Evolutionary conservation across 2,797 vertebrate genomes (phyloP), one percentile per base, ranked within the genome.

Genomic region (Agapornis canus): DNA sequence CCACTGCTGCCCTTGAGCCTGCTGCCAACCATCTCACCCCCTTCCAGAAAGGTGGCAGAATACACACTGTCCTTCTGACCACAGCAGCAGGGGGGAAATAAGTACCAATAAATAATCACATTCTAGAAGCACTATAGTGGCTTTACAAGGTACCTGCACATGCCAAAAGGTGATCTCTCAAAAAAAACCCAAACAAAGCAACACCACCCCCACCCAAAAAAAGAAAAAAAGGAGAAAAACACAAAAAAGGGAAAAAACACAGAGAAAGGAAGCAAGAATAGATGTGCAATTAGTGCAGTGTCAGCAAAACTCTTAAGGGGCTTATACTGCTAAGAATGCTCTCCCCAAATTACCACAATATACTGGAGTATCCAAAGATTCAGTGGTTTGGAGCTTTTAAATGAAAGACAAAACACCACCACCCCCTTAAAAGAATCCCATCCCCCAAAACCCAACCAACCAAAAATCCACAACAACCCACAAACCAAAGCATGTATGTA

Each of bases 11-110:
- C 56, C 21, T 19, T 1, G 4, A 35, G 35, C 40, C 2, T 4
- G 6, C 61, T 48, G 27, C 57, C 3, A 1, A 61, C n/a, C 37
- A 9, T 37, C 47, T 64, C 42, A 14, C 2, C 16, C 51, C 15
- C 27, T 42, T 29, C 71, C 63, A 40, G 51, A 89, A 60, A n/a
- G 31, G 61, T 0, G 0, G 23, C 18, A 23, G 1, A 23, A 17
- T 3, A 16, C 14, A 12, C 26, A 15, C 51, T 14, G 40, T 9
- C 25, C 72, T 66, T 59, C 70, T 22, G 69, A 56, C 19, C 57
- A 8, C 2, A 72, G 63, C 45, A 23, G n/a, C n/a, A n/a, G 10
- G 4, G 32, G 10, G 13, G 1, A 66, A 64, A 79, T 3, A 69
- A 78, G 81, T 17, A 45, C 0, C 49, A 52, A 42, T 9, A 75